A percentile compares a stretch with the other conserved stretches of the same genome.
Conservation (phyloP, 2,113 vertebrate species). For the Empidonax traillii region DNA sequence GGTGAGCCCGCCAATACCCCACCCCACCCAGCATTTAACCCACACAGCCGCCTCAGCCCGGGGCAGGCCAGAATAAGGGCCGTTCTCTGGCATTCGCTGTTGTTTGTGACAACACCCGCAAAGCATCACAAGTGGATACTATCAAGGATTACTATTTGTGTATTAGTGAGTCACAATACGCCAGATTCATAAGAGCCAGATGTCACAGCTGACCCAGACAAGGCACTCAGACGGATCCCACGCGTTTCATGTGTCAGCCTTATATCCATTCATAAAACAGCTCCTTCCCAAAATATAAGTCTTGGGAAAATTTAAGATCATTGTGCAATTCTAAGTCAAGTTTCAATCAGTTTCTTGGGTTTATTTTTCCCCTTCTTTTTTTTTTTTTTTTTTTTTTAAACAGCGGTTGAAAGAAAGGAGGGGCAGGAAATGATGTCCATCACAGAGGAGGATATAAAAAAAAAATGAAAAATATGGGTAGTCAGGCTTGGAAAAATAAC, state of each 20-base stretch:
- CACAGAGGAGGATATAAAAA: conserved; percentile 51
- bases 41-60: background rate
- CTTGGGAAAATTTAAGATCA: conserved; percentile 69
- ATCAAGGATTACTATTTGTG: conserved; percentile 79
- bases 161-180: conserved; percentile 77
- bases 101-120: conserved; percentile 64
- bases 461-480: conserved; percentile 49
- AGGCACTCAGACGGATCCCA: conserved; percentile 76
- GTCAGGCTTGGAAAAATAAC: conserved; percentile 53
- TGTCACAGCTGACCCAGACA: conserved; percentile 81
- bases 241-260: conserved; percentile 74
- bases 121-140: conserved; percentile 73
- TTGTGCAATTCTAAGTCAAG: conserved; percentile 66
- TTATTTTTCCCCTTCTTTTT: conserved; percentile 8
- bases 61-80: background rate
- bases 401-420: conserved; percentile 63
- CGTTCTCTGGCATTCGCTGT: conserved; percentile 42
- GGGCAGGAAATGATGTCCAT: conserved; percentile 63
- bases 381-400: background rate
- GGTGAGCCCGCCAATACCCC: fast-evolving
- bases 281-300: conserved; percentile 74
- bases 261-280: conserved; percentile 81
- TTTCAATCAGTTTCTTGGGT: conserved; percentile 58
- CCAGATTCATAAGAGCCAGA: conserved; percentile 81
- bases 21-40: background rate